Evolutionary conservation across 2,888 invertebrate species (phyloP), one percentile per base, ranked within the genome.

Genomic region (Diplolepis rosae): DNA sequence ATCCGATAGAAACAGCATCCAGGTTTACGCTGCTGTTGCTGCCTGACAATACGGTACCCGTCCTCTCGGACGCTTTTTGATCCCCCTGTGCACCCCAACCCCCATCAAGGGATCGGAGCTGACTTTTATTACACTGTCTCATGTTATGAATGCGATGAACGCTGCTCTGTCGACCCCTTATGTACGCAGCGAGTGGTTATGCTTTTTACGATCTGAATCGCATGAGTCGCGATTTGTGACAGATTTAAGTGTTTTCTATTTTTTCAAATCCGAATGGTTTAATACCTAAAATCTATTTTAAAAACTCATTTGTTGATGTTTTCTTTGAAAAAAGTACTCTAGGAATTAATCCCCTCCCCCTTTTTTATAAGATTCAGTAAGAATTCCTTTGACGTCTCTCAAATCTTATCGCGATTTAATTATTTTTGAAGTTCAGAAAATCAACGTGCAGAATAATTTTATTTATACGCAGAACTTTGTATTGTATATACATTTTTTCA

Each of bases 41-140:
- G n/a, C n/a, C n/a, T n/a, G 68, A 65, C 65, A 30, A 65, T 73
- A 65, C 68, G 65, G 73, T 68, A 56, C 28, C 65, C 70, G 51
- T 52, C 65, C 65, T 68, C 67, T 71, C 68, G 66, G 70, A 61
- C 48, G 52, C 73, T 73, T 75, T 75, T 77, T 75, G 69, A 72
- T 77, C 69, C 70, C 69, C 66, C 56, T 66, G 70, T 54, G 35
- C 68, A 66, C 50, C 71, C 70, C 71, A 70, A 71, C 71, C 70
- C 73, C 73, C 72, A 77, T 77, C 77, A 68, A 77, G 73, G 77
- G 73, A 70, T 70, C 52, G 54, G 52, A 54, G 68, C 74, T 75
- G 71, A 77, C 75, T 77, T 77, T 77, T 75, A 77, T 77, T 75
- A 70, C 75, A 73, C 72, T 68, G 68, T 71, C 52, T 56, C 51